A percentile compares a stretch with the other conserved stretches of the same genome.
These are phyloP conservation scores for Eubasilissa splendida DNA, from an alignment of 2,888 invertebrate genomes.

Conservation along the genomic window DNA sequence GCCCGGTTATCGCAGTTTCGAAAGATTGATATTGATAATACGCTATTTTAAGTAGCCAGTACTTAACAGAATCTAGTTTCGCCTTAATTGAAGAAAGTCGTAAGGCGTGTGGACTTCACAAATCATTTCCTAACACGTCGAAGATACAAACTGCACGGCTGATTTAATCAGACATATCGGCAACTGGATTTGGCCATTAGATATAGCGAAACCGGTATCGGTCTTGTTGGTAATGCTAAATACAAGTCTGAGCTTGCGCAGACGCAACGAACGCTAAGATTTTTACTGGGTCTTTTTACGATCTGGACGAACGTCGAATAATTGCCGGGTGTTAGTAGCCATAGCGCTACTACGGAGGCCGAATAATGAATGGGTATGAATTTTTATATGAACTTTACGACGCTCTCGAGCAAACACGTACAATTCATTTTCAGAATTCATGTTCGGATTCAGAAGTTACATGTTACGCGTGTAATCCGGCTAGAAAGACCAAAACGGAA, in stretches of 20 bases:
- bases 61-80: background rate
- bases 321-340: background rate
- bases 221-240: background rate
- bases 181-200: slow-evolving; percentile 6
- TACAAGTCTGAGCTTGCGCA: background rate
- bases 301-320: background rate
- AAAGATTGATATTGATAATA: no score
- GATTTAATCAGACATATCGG: slow-evolving; percentile 22
- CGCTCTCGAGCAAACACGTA: no score
- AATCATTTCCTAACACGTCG: slow-evolving; percentile 9
- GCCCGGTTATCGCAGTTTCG: no score
- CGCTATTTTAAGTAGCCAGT: no score
- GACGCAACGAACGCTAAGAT: background rate
- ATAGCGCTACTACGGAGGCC: background rate
- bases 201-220: background rate
- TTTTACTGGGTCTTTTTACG: background rate
- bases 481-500: no score
- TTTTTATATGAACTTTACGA: no score
- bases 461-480: no score
- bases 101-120: slow-evolving; percentile 6
- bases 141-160: background rate
- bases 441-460: no score
- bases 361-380: slow-evolving; percentile 1
- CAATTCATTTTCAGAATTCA: no score
- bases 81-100: slow-evolving; percentile 15